Evolutionary conservation across 2,113 vertebrate genomes (phyloP), one percentile per base, ranked within the genome.

Genomic region (Centropus unirufus): DNA sequence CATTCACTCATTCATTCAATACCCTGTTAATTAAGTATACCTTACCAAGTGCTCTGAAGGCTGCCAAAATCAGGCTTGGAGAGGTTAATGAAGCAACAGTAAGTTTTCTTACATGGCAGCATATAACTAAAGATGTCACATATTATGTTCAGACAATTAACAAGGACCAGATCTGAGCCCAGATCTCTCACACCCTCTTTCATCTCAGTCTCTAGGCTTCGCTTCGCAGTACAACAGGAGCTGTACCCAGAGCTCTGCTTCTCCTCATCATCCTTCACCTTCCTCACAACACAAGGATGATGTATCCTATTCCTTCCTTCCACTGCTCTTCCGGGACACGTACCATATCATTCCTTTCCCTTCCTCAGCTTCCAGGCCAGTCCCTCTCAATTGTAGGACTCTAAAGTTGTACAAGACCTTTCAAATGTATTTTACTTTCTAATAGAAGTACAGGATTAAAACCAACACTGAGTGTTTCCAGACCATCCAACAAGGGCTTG

Each of bases 141-240:
- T 11, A 27, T 11, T 34, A 40, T 5, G 59, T 32, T 39, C 47
- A 20, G 62, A 51, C 83, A 67, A 42, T 16, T 27, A 61, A 15
- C 62, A 40, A 7, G 79, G 67, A 39, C 7, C 72, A 49, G 52
- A 36, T 9, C 2, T 11, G n/a, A 89, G 90, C 67, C 52, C 66
- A 21, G 36, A 27, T 44, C 42, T 44, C 63, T 46, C 89, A 19
- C 1, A 8, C 5, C 1, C 34, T 30, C 18, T 55, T 15, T 26
- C 24, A 1, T 9, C 32, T 55, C 59, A 3, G 0, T 14, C 76
- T 51, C 66, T 52, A 39, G 46, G 49, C 59, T 89, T 59, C 9
- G 2, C 11, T 22, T 55, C 30, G 2, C 0, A 1, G 8, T 7
- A 46, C 77, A 47, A 14, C 27, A 47, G 39, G 42, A 67, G 19